Base-by-base conservation (phyloP, 2,113 vertebrate species). In the Gallinago paraguaiae region DNA sequence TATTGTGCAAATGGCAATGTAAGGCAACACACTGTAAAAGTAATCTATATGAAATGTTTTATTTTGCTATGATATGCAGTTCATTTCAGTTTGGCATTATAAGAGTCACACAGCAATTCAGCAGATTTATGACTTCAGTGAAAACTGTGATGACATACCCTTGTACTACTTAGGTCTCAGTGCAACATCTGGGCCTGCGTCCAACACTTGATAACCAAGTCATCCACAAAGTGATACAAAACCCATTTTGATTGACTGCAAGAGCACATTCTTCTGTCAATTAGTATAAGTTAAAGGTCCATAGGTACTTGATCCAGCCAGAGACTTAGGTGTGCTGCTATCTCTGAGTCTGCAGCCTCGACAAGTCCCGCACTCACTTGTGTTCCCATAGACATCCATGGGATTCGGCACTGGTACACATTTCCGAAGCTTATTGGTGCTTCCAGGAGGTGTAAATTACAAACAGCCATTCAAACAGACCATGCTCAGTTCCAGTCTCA, bases 231-330 rank as follows among this genome's bases (percentile, higher is more conserved):
- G 46, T 63, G 60, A 53, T 80, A 60, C 33, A 79, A 83, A 82
- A 2, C 18, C 15, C 35, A 18, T 80, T 93, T 79, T 87, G 70
- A 84, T 90, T 92, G 90, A 75, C 45, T 87, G 50, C 64, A 92
- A 84, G 90, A 96, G 39, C 53, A 69, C 12, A 39, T 69, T 80
- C 41, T 93, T 82, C 77, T 96, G 78, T 82, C 56, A 92, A 31
- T 92, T 86, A 95, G 7, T 70, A 15, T 83, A 89, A 84, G 48
- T 86, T 97, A 93, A 92, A 90, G 45, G 45, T 67, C 65, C 50
- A 9, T 39, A 50, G 72, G 53, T 83, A 51, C 64, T 86, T 43
- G 33, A 83, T 84, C 27, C 48, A 72, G 31, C 17, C 28, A 86
- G 68, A 33, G 6, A 16, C 31, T 87, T 24, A 43, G 6, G 17